Percentiles rank a stretch among this genome's conserved stretches.
phyloP scores from a whole-genome alignment of 2,888 invertebrate species.

The Andrena dorsata region DNA sequence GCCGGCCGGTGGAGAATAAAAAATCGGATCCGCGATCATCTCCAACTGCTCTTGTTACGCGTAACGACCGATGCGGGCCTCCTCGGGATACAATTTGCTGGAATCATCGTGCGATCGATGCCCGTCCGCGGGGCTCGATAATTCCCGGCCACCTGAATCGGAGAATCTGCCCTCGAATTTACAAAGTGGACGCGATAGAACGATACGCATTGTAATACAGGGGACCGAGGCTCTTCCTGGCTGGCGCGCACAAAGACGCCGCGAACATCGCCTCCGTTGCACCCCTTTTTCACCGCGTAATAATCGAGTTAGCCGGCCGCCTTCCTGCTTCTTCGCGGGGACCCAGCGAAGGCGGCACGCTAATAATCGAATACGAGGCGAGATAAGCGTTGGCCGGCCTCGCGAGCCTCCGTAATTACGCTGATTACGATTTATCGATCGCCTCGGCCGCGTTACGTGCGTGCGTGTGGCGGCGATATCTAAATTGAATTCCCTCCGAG shows the following conservation, averaged over 20 bases:
- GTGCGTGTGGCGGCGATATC: conserved; percentile 38
- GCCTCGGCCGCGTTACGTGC: conserved; percentile 4
- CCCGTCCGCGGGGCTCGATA: conserved; percentile 17
- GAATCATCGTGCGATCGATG: conserved; percentile 13
- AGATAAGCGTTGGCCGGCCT: conserved; percentile 45
- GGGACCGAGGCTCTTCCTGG: conserved; percentile 19
- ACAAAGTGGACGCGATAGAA: conserved; percentile 37
- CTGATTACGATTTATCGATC: conserved; percentile 66
- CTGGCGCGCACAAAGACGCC: conserved; percentile 28
- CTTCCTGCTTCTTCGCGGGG: conserved; percentile 46
- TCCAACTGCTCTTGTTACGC: background rate
- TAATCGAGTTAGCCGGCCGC: conserved; percentile 24
- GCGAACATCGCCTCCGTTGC: conserved; percentile 34
- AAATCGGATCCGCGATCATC: background rate
- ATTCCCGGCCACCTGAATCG: conserved; percentile 37
- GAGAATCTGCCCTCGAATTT: conserved; percentile 34
- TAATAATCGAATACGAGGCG: conserved; percentile 19
- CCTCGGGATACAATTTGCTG: conserved; percentile 49
- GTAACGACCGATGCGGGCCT: conserved; percentile 14
- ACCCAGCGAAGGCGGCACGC: conserved; percentile 12
- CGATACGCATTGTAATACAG: conserved; percentile 41
- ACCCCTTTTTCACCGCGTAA: conserved; percentile 21
- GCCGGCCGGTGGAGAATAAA: background rate
- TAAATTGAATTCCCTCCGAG: conserved; percentile 61
- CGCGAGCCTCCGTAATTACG: conserved; percentile 51